Evolutionary conservation across 2,113 vertebrate genomes (phyloP).

Genomic region (Xiphophorus hellerii): DNA sequence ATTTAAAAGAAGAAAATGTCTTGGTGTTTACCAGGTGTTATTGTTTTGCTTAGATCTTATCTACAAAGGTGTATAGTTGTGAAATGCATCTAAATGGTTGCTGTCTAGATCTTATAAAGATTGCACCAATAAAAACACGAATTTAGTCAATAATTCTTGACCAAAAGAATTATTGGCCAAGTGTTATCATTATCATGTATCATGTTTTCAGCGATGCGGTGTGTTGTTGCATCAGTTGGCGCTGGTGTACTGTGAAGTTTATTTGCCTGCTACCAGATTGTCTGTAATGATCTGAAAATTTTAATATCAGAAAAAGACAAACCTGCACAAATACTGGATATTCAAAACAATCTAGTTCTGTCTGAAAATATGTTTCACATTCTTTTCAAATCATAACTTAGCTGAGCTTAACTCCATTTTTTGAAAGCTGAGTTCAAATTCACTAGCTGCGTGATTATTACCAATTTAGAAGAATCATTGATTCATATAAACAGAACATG

Average conservation of each 20-base stretch:
- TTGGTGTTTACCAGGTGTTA: background rate
- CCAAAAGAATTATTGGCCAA: too few species aligned
- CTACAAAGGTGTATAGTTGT: background rate
- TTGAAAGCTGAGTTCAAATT: background rate
- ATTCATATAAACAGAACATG: background rate
- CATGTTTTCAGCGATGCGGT: background rate
- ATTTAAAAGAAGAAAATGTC: background rate
- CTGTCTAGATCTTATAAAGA: background rate
- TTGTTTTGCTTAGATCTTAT: background rate
- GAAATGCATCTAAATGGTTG: background rate
- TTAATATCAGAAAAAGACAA: too few species aligned
- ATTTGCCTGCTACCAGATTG: background rate
- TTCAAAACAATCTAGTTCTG: background rate
- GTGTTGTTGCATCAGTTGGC: background rate
- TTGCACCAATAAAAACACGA: background rate
- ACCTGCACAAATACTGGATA: too few species aligned
- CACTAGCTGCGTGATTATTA: background rate
- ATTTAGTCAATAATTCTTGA: background rate
- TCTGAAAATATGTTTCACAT: background rate
- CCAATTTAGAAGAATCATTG: background rate
- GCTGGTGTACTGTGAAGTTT: background rate
- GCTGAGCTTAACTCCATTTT: background rate
- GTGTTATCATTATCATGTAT: background rate
- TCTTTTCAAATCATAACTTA: background rate
- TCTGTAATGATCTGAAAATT: background rate